phyloP scores from a whole-genome alignment of 2,797 vertebrate genomes.

The Sebastes baramenuke region DNA sequence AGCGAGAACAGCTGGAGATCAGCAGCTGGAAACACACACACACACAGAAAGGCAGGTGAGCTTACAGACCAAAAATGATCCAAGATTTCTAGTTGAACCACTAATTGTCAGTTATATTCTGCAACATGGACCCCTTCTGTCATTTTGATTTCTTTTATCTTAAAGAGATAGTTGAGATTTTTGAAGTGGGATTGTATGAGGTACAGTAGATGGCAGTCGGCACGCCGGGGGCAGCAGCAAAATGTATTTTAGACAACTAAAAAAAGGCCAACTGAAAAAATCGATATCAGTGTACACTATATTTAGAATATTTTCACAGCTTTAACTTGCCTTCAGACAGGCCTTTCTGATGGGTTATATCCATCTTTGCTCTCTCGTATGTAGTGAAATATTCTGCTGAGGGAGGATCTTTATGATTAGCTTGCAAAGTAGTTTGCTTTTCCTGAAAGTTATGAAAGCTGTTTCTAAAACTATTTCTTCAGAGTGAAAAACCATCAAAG shows the following conservation, averaged over 20 bases:
- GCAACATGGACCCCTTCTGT: not conserved
- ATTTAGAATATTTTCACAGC: too few relatives aligned
- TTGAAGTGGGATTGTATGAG: not conserved
- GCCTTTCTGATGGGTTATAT: too few relatives aligned
- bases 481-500: not conserved
- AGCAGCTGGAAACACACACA: slow-evolving; percentile 81
- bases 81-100: not conserved
- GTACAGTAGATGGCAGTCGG: too few relatives aligned
- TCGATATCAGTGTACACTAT: not conserved
- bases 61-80: not conserved
- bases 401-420: not conserved
- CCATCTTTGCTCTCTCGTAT: not conserved
- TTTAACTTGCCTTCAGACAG: too few relatives aligned
- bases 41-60: not conserved
- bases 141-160: not conserved
- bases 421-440: too few relatives aligned
- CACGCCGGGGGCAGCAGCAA: too few relatives aligned
- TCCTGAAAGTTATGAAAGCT: too few relatives aligned
- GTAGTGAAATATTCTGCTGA: not conserved
- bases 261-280: too few relatives aligned
- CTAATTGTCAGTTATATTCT: not conserved
- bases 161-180: not conserved
- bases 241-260: too few relatives aligned
- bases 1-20: slow-evolving; percentile 97
- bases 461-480: too few relatives aligned